Base-by-base conservation (phyloP, 1,140 invertebrate genomes). In the Caerostris darwini region DNA sequence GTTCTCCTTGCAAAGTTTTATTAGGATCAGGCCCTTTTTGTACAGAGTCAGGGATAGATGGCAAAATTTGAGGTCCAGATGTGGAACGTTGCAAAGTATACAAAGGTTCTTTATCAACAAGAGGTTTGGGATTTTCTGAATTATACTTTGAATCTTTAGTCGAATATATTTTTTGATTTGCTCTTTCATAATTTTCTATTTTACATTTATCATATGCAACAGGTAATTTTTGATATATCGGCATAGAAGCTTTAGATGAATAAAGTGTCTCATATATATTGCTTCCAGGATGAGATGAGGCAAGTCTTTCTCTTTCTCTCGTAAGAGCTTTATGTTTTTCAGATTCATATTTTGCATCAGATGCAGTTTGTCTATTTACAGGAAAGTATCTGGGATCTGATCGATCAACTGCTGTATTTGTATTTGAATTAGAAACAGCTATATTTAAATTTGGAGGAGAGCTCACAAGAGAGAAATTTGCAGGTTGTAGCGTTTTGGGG, bases 331-430 rank as follows among this genome's bases (percentile, higher is more conserved):
- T 94, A 57, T 93, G 92, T 59, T 81, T 93, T 77, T 93, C 92
- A 34, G 82, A 93, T 50, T 86, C 92, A 59, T 93, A 93, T 50
- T n/a, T 93, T 8, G 93, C 93, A 69, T 94, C 93, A 53, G 71
- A 82, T 19, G 93, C 93, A 67, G 93, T 94, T n/a, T 94, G 93
- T 34, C 93, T 88, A 67, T 56, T 94, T 3, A 94, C 93, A 3
- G 93, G 93, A 90, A 94, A 94, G 69, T 94, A 94, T 7, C 93
- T n/a, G 5, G 93, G 93, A 85, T 94, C 93, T 17, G 93, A 94
- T 53, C 93, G 12, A 58, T 90, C 88, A 7, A 81, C 93, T 12
- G 77, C 69, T 10, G 67, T 88, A 59, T 12, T 58, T 19, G 53
- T 50, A 82, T 91, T 91, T 10, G 53, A 89, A 91, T 10, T 86